Percentiles rank a stretch among this genome's conserved stretches.
These are phyloP conservation scores for Heliothis subflexa DNA, from an alignment of 1,140 invertebrate genomes.

Conservation along the genomic window DNA sequence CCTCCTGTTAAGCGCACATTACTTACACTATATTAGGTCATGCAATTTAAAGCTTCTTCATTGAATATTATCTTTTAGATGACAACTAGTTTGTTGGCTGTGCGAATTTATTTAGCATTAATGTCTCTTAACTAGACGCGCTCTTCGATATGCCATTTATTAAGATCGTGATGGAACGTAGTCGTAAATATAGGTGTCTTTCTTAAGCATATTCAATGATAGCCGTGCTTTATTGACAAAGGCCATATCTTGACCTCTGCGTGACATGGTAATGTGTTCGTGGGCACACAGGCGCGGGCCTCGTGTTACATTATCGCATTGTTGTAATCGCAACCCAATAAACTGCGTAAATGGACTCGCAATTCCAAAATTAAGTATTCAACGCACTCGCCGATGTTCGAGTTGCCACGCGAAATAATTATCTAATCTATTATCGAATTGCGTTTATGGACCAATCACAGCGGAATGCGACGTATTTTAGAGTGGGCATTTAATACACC, in stretches of 20 bases:
- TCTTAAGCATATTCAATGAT: conserved; percentile 45
- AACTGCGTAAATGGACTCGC: conserved; percentile 15
- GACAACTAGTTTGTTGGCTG: conserved; percentile 38
- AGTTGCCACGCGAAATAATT: conserved; percentile 54
- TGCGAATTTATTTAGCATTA: conserved; percentile 49
- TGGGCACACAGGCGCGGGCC: conserved; percentile 13
- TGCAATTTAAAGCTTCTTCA: conserved; percentile 53
- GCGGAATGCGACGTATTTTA: conserved; percentile 66
- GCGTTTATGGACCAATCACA: conserved; percentile 60
- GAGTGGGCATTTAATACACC: conserved; percentile 60
- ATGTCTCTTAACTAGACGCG: conserved; percentile 42
- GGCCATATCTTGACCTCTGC: conserved; percentile 44
- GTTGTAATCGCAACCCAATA: conserved; percentile 29
- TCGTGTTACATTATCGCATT: conserved; percentile 24
- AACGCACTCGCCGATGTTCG: conserved; percentile 43
- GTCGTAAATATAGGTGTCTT: conserved; percentile 46
- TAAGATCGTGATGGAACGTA: conserved; percentile 46
- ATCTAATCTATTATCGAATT: conserved; percentile 58
- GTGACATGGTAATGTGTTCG: conserved; percentile 35
- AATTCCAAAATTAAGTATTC: conserved; percentile 43
- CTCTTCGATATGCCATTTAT: conserved; percentile 42
- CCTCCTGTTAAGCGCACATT: conserved; percentile 52
- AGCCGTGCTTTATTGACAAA: conserved; percentile 47
- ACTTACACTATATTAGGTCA: conserved; percentile 52
- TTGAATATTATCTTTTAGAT: conserved; percentile 52